Conservation (phyloP, 92 coral and sea anemone species). For the Actinostola sp. region DNA sequence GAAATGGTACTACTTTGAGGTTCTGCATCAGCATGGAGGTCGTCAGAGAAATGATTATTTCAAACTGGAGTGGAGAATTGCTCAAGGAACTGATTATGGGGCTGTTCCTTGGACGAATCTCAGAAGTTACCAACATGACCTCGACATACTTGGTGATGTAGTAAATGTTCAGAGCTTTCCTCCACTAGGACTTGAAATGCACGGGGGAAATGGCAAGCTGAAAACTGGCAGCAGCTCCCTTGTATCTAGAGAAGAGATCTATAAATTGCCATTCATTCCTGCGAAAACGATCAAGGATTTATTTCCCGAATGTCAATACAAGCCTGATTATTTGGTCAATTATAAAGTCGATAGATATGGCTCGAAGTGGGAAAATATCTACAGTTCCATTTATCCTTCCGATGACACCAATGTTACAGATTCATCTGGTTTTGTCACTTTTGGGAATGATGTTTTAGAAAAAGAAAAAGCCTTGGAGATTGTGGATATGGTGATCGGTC, state of each 20-base stretch:
- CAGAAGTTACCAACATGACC: slow-evolving; percentile 57
- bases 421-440: slow-evolving; percentile 32
- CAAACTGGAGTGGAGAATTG: slow-evolving; percentile 61
- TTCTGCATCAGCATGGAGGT: slow-evolving; percentile 70
- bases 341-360: slow-evolving; percentile 48
- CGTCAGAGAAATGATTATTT: slow-evolving; percentile 17
- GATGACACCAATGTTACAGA: slow-evolving; percentile 44
- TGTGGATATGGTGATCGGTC: slow-evolving; percentile 47
- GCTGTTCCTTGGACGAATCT: slow-evolving; percentile 51
- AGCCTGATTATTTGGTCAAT: slow-evolving; percentile 45
- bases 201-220: slow-evolving; percentile 19
- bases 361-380: slow-evolving; percentile 77
- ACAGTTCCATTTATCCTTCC: slow-evolving; percentile 71
- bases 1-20: slow-evolving; percentile 69
- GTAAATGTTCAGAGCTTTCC: slow-evolving; percentile 47
- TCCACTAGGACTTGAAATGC: slow-evolving; percentile 35
- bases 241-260: slow-evolving; percentile 44
- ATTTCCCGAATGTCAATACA: slow-evolving; percentile 56
- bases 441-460: slow-evolving; percentile 85
- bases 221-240: slow-evolving; percentile 9
- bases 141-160: slow-evolving; percentile 25
- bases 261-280: slow-evolving; percentile 60
- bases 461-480: slow-evolving; percentile 45
- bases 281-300: slow-evolving; percentile 43
- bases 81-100: not conserved